Conservation (phyloP, 2,888 invertebrate species). For the Coleophora deauratella region DNA sequence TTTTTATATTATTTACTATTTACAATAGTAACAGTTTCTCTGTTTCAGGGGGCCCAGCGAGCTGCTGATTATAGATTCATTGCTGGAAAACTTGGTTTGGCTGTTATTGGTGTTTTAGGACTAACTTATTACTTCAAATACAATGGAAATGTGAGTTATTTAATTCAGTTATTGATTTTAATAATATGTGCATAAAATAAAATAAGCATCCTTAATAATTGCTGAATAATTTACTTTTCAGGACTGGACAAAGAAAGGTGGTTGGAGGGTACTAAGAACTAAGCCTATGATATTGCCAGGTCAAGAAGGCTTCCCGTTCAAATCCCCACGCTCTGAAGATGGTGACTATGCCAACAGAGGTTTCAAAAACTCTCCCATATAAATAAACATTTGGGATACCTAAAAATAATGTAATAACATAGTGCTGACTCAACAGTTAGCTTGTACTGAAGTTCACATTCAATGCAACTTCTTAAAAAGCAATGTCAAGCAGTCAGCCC, state of each 20-base stretch:
- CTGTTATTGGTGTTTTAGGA: constrained; percentile 62
- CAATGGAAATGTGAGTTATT: constrained; percentile 80
- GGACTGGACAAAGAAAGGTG: constrained; percentile 86
- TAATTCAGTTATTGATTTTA: not conserved
- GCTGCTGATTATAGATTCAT: constrained; percentile 75
- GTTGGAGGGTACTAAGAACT: constrained; percentile 77
- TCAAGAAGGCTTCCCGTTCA: constrained; percentile 79
- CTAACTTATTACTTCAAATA: constrained; percentile 88
- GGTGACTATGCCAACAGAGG: constrained; percentile 81
- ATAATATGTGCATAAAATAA: not conserved
- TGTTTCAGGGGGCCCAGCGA: constrained; percentile 72
- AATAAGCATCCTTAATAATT: too few species aligned
- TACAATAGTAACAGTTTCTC: not conserved
- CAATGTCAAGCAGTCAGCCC: too few species aligned
- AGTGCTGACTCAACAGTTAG: not conserved
- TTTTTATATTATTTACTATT: too few species aligned
- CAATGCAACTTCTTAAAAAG: too few species aligned
- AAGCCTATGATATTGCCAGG: constrained; percentile 77
- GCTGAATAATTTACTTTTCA: constrained; percentile 37
- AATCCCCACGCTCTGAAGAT: constrained; percentile 70
- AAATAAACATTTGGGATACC: constrained; percentile 21
- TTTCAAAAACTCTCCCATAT: constrained; percentile 78
- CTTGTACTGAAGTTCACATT: too few species aligned
- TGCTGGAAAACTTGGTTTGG: constrained; percentile 76
- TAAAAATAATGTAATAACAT: not conserved